Conservation (phyloP, 2,113 vertebrate genomes). For the Lamprotornis superbus region DNA sequence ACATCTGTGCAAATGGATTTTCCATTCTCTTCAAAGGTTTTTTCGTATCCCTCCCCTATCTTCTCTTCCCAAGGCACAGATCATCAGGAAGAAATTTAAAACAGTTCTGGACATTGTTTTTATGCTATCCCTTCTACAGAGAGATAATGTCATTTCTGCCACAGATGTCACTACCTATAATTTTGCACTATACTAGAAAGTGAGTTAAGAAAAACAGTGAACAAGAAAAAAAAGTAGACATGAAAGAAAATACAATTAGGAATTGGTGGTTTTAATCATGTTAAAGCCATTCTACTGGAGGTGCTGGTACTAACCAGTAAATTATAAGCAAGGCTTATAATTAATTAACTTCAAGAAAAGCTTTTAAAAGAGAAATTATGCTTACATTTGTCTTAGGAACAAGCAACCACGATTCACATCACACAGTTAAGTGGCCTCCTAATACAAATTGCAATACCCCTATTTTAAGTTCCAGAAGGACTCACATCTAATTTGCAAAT, state of each 20-base stretch:
- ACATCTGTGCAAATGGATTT: constrained; percentile 33
- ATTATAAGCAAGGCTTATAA: background rate
- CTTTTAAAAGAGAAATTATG: background rate
- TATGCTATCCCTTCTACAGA: background rate
- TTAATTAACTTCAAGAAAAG: background rate
- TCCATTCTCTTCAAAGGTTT: constrained; percentile 40
- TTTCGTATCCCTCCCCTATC: background rate
- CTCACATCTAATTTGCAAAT: background rate
- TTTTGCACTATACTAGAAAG: background rate
- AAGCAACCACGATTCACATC: background rate
- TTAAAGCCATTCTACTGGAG: background rate
- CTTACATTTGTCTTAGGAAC: background rate
- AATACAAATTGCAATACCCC: background rate
- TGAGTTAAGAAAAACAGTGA: background rate
- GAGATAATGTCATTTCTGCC: background rate
- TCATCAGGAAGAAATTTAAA: background rate
- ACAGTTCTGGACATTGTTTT: background rate
- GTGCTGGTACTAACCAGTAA: background rate
- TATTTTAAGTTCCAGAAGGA: background rate
- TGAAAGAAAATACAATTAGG: background rate
- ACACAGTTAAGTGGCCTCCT: background rate
- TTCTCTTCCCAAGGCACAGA: background rate
- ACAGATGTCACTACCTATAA: background rate
- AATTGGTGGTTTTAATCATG: background rate
- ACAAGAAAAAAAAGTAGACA: background rate